Evolutionary conservation across 1,140 invertebrate species (phyloP).

Genomic region (Drosophila bifasciata): DNA sequence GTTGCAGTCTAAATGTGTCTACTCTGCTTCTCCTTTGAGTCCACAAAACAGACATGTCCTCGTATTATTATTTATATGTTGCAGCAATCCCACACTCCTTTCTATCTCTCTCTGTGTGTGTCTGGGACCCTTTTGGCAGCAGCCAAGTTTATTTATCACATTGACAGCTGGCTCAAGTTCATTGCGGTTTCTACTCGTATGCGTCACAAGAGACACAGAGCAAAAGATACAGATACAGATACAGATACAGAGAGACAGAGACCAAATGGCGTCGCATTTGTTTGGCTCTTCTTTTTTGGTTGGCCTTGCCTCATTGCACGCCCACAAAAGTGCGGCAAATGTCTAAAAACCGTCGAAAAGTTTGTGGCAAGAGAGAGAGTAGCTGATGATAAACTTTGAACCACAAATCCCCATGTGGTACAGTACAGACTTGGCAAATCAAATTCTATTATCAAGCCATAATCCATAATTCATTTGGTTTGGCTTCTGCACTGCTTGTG

Average conservation of each 20-base stretch:
- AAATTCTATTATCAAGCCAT: too few relatives aligned
- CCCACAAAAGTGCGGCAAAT: slow-evolving; percentile 13
- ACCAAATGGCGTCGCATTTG: slow-evolving; percentile 60
- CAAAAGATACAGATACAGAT: not conserved
- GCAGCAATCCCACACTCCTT: slow-evolving; percentile 6
- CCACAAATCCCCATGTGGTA: too few relatives aligned
- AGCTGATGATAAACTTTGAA: too few relatives aligned
- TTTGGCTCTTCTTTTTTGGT: slow-evolving; percentile 17
- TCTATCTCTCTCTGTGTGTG: too few relatives aligned
- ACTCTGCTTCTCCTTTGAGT: too few relatives aligned
- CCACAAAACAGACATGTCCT: slow-evolving; percentile 15
- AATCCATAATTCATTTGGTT: too few relatives aligned
- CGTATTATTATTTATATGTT: slow-evolving; percentile 53
- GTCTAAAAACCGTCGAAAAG: too few relatives aligned
- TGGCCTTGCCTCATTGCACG: not conserved
- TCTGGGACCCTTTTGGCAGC: slow-evolving; percentile 14
- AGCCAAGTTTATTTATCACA: slow-evolving; percentile 77
- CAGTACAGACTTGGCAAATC: too few relatives aligned
- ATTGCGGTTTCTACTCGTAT: slow-evolving; percentile 58
- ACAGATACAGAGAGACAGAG: slow-evolving; percentile 6
- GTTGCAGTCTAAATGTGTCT: too few relatives aligned
- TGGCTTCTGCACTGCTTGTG: too few relatives aligned
- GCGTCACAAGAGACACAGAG: slow-evolving; percentile 29
- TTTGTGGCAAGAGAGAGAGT: too few relatives aligned
- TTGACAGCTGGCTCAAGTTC: slow-evolving; percentile 76